These are phyloP conservation scores for Ylistrum balloti DNA, from an alignment of 1,140 invertebrate genomes.

Conservation along the genomic window DNA sequence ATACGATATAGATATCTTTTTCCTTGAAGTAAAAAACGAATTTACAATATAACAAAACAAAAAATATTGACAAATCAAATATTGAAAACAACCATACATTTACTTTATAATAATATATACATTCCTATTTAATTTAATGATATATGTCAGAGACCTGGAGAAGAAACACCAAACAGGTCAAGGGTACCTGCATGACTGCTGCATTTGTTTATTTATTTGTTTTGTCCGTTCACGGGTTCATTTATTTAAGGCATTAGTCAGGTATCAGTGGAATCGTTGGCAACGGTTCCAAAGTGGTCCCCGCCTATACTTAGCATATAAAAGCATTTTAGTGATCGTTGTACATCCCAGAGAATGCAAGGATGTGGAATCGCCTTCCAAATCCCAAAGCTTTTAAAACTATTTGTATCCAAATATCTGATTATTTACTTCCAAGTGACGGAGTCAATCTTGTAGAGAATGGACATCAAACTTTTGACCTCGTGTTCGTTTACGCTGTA, in stretches of 20 bases:
- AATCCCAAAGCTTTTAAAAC: constrained; percentile 29
- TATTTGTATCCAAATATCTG: constrained; percentile 2
- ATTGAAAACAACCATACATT: no score
- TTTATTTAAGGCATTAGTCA: background rate
- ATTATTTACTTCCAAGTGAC: constrained; percentile 1
- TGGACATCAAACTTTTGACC: constrained; percentile 6
- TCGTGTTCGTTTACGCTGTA: background rate
- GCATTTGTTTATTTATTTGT: background rate
- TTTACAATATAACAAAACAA: no score
- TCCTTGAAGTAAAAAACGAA: no score
- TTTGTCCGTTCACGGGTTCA: constrained; percentile 4
- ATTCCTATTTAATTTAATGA: no score
- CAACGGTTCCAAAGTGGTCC: background rate
- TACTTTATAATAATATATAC: no score
- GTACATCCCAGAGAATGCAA: constrained; percentile 12
- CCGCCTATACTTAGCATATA: background rate
- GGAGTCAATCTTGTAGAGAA: constrained; percentile 1
- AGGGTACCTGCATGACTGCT: no score
- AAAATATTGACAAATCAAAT: no score
- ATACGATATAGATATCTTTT: no score
- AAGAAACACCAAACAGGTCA: no score
- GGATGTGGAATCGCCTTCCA: background rate
- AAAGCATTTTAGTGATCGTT: background rate
- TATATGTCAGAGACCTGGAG: no score
- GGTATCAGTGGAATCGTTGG: constrained; percentile 14